Evolutionary conservation across 2,113 vertebrate species (phyloP).

Genomic region (Orcinus orca): DNA sequence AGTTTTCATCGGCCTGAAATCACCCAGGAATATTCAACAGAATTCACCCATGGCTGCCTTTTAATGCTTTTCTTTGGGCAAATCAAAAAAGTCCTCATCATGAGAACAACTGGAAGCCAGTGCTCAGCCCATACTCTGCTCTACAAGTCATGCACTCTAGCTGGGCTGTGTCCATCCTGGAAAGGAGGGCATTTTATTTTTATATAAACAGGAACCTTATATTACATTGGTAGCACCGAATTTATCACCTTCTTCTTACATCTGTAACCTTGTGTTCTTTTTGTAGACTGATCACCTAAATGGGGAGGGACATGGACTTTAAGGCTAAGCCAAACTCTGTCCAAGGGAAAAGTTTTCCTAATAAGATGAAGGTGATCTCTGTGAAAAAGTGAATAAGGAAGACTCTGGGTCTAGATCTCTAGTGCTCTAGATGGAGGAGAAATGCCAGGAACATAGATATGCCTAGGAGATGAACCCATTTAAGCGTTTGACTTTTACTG

Average conservation of each 20-base stretch:
- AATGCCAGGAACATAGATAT: neutral
- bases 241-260: neutral
- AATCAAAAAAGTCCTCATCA: neutral
- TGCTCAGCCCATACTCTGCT: neutral
- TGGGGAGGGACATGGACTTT: neutral
- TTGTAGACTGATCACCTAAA: neutral
- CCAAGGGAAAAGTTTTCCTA: neutral
- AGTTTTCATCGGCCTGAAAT: neutral
- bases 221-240: neutral
- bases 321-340: neutral
- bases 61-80: neutral
- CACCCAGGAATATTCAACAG: neutral
- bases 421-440: neutral
- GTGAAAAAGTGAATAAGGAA: neutral
- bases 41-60: neutral
- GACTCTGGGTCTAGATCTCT: neutral
- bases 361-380: neutral
- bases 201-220: neutral
- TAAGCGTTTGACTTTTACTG: neutral
- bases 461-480: neutral
- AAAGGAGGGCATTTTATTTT: neutral
- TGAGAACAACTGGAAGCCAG: neutral
- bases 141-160: neutral
- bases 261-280: neutral
- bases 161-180: neutral